Conservation (phyloP, 2,888 invertebrate genomes). For the Dryocosmus kuriphilus region DNA sequence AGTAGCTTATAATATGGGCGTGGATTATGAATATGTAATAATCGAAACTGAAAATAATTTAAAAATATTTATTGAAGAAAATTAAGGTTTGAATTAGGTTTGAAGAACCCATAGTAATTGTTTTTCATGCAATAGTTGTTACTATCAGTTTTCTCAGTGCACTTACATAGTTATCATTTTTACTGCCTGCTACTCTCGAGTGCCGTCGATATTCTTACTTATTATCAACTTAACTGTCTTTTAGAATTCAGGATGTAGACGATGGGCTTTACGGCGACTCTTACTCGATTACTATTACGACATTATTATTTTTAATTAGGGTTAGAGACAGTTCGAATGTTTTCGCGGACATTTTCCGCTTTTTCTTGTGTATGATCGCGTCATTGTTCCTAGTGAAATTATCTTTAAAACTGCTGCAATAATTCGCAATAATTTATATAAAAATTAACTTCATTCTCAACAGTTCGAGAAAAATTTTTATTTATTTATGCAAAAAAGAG, state of each 20-base stretch:
- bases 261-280: conserved; percentile 33
- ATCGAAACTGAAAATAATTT: background rate
- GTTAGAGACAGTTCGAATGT: conserved; percentile 50
- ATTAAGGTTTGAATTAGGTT: background rate
- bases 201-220: conserved; percentile 53
- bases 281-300: conserved; percentile 50
- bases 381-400: background rate
- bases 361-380: conserved; percentile 2
- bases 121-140: conserved; percentile 48
- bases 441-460: background rate
- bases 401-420: background rate
- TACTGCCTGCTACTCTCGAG: conserved; percentile 45
- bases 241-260: conserved; percentile 6
- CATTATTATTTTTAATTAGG: conserved; percentile 45
- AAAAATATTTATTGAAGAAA: background rate
- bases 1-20: background rate
- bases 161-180: conserved; percentile 48
- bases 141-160: conserved; percentile 38
- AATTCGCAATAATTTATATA: background rate
- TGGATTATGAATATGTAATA: background rate
- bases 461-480: background rate
- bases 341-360: conserved; percentile 40
- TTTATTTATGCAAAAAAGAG: background rate
- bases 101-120: background rate
- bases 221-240: conserved; percentile 42